Base-by-base conservation (phyloP, 2,888 invertebrate species). In the Pammene fasciana region DNA sequence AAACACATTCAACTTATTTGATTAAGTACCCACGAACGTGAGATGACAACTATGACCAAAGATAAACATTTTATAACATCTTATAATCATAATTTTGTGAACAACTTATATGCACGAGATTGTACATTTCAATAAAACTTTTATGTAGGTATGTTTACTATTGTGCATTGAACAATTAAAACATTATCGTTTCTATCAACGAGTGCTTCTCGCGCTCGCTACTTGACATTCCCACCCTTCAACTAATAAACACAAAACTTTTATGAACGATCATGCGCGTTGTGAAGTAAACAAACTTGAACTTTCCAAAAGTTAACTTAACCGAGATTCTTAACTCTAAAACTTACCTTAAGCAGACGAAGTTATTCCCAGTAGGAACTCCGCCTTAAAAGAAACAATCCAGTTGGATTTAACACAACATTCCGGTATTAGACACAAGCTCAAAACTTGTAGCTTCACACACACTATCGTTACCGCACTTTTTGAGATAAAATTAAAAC, bases 361-460 rank as follows among this genome's bases (percentile, higher is more conserved):
- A 78, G 80, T 73, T 80, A 77, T 81, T 80, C 75, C 79, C 81
- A 83, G 79, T 81, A 78, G 80, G 81, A 85, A 82, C 80, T 83
- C 81, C 82, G 76, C 75, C 75, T 76, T 76, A 81, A 82, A 78
- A 85, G 80, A 82, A 85, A 88, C 83, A 86, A 89, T 88, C 85
- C 89, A 89, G 85, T 89, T 82, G 79, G 84, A 91, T 86, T 81
- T 79, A 80, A 78, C 90, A 90, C 89, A 89, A 88, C 91, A 91
- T 91, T 90, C 90, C 89, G 86, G 81, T 76, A 74, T 76, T 82
- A 86, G 86, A 86, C 87, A 86, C 89, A 83, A 83, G 83, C 83
- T 86, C 82, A 81, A 87, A 89, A 89, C 87, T 86, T 86, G 89
- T 87, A 88, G 82, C 86, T 86, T 84, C 82, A 81, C 86, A 79